phyloP scores from a whole-genome alignment of 2,113 vertebrate genomes.

The Serilophus lunatus region DNA sequence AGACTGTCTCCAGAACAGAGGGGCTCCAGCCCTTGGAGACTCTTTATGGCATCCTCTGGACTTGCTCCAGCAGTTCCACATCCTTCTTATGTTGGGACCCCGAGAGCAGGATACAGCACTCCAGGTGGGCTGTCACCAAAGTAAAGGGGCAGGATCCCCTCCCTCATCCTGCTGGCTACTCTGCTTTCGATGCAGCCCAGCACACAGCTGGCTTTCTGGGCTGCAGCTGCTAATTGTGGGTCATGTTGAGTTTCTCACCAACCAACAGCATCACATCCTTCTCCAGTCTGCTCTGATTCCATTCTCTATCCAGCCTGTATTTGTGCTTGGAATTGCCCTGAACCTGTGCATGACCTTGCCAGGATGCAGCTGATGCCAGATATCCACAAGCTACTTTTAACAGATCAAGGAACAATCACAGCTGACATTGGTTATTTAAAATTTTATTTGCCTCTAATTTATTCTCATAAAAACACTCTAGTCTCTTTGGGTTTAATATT shows the following conservation, averaged over 20 bases:
- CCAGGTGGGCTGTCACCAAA: neutral
- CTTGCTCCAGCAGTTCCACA: neutral
- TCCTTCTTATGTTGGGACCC: too few relatives aligned
- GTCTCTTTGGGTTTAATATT: conserved; percentile 62
- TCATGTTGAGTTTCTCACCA: neutral
- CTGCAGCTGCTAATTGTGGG: too few relatives aligned
- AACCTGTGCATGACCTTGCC: neutral
- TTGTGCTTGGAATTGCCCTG: neutral
- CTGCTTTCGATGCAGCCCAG: too few relatives aligned
- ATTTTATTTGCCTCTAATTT: conserved; percentile 71
- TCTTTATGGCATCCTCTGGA: neutral
- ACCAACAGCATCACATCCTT: neutral
- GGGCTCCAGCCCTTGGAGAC: fast-evolving
- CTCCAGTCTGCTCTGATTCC: neutral
- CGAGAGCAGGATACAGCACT: too few relatives aligned
- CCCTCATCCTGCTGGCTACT: too few relatives aligned
- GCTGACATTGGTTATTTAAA: conserved; percentile 30
- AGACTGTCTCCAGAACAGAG: neutral
- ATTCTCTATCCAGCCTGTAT: neutral
- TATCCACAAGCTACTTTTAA: neutral
- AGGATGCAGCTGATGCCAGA: neutral
- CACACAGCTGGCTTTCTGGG: too few relatives aligned
- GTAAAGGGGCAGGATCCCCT: too few relatives aligned
- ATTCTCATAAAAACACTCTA: conserved; percentile 61
- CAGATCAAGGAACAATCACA: neutral